phyloP scores from a whole-genome alignment of 2,113 vertebrate genomes.

The Xenotilapia caudafasciata region DNA sequence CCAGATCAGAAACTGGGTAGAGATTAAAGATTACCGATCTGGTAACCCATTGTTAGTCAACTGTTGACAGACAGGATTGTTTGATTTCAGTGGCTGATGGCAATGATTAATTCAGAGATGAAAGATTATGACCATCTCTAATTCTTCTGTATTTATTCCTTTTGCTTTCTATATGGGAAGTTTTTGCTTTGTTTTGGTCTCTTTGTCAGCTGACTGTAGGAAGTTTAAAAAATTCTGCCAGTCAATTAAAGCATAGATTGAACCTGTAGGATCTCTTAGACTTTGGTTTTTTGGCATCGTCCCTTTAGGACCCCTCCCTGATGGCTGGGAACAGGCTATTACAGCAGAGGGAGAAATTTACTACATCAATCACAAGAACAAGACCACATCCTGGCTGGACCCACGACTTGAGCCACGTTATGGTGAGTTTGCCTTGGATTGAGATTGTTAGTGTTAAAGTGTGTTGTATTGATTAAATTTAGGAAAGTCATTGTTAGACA shows the following conservation, averaged over 20 bases:
- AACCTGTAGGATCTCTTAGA: background rate
- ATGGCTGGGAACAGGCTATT: constrained; percentile 97
- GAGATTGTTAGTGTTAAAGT: background rate
- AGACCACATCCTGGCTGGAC: constrained; percentile 98
- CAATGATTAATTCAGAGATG: background rate
- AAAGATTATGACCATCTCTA: background rate
- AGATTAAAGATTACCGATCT: constrained; percentile 12
- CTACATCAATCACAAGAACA: constrained; percentile 99
- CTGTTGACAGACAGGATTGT: background rate
- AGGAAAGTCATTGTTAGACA: background rate
- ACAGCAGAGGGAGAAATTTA: constrained; percentile 98
- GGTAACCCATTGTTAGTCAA: background rate
- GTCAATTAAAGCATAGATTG: background rate
- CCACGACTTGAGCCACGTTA: constrained; percentile 94
- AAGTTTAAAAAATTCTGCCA: background rate
- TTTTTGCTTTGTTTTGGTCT: background rate
- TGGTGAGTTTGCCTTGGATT: constrained; percentile 76
- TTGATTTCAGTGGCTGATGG: background rate
- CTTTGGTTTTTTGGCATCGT: constrained; percentile 60
- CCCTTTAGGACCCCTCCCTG: constrained; percentile 89
- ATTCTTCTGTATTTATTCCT: background rate
- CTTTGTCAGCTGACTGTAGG: background rate
- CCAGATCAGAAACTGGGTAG: background rate
- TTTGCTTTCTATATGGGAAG: background rate
- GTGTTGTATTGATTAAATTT: background rate